Conservation (phyloP, 2,888 invertebrate genomes). For the Catocala sponsa region DNA sequence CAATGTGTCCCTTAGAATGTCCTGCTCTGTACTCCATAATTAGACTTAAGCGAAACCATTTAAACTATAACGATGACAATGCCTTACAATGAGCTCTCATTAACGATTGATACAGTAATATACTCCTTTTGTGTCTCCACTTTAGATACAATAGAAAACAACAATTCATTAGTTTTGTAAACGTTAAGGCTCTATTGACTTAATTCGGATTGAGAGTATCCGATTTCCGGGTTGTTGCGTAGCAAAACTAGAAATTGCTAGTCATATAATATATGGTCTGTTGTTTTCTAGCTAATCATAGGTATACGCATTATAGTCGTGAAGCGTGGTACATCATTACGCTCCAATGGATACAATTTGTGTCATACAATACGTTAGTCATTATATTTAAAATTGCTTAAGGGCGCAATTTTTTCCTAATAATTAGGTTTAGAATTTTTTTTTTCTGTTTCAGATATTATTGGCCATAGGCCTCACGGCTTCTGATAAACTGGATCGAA, state of each 20-base stretch:
- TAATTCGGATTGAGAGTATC: conserved; percentile 18
- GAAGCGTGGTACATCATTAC: not conserved
- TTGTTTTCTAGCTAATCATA: not conserved
- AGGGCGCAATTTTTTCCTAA: no score
- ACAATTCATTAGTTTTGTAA: conserved; percentile 7
- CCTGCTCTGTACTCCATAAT: conserved; percentile 28
- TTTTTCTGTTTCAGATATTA: conserved; percentile 66
- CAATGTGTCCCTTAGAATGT: conserved; percentile 5
- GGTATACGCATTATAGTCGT: not conserved
- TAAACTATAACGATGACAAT: conserved; percentile 25
- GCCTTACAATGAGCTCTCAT: conserved; percentile 13
- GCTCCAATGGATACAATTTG: not conserved
- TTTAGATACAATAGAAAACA: conserved; percentile 19
- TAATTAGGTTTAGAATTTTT: no score
- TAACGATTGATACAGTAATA: conserved; percentile 21
- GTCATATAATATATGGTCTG: no score
- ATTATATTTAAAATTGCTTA: no score
- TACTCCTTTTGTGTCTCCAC: conserved; percentile 17
- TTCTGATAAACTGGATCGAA: conserved; percentile 70
- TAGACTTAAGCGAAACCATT: conserved; percentile 22
- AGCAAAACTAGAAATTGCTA: not conserved
- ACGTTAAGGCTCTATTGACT: conserved; percentile 8
- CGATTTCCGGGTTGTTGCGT: conserved; percentile 13
- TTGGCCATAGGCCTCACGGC: conserved; percentile 60
- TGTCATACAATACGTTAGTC: not conserved